Evolutionary conservation across 2,113 vertebrate genomes (phyloP), one percentile per base, ranked within the genome.

Genomic region (Poeciliopsis turrubarensis): DNA sequence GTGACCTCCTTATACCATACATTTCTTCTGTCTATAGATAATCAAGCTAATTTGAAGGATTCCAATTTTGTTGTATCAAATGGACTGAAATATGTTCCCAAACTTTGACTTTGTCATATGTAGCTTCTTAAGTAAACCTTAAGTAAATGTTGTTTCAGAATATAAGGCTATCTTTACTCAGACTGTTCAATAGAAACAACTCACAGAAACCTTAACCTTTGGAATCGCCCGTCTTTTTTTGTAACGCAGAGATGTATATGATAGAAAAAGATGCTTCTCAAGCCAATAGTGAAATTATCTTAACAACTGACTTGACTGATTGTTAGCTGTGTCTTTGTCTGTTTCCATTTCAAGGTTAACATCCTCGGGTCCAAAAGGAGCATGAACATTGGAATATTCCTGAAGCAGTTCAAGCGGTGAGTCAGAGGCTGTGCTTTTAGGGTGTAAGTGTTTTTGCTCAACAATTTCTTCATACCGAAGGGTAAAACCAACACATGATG

Each of bases 351-450:
- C n/a, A 82, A 95, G 96, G 88, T 95, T 64, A 89, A 92, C 61
- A 90, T 96, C 75, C 90, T 96, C 47, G 89, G 79, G 70, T 83
- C 94, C 65, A 96, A 96, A 92, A 94, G 93, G 66, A 94, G 91
- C 81, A 95, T 96, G 92, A 95, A 96, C 80, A 86, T 96, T 31
- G 94, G 94, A 37, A 95, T 96, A 80, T 95, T 96, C 86, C 93
- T 96, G 7, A 96, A 95, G 85, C 95, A 95, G 82, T 94, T 96
- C 68, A 96, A 91, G 79, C 89, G 95, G 96, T 95, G 82, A 95
- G 94, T 92, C 77, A 87, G 62, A 10, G 41, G 13, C 26, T 2
- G 7, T 44, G 9, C n/a, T 61, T 11, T 34, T 17, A 61, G 71
- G 79, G 82, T 82, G 82, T 79, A 44, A 73, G 69, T 65, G 70